Evolutionary conservation across 2,888 invertebrate species (phyloP).

Genomic region (Heliconius cydno): DNA sequence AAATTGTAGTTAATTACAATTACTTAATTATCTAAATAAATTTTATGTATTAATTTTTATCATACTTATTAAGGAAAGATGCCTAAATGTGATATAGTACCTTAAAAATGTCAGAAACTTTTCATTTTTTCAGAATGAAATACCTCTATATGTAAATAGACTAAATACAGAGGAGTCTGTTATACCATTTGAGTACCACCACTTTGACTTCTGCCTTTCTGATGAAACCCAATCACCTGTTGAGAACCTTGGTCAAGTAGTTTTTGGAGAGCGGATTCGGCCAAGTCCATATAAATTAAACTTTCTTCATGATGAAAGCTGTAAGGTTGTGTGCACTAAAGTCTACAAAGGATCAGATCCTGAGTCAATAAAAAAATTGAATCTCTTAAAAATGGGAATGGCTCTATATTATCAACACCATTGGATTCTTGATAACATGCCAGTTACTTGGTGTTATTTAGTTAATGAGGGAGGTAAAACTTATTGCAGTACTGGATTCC

Average conservation of each 20-base stretch:
- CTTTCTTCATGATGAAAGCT: slow-evolving; percentile 89
- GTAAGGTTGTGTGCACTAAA: slow-evolving; percentile 85
- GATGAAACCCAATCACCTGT: slow-evolving; percentile 93
- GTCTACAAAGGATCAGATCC: slow-evolving; percentile 87
- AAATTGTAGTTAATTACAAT: too few relatives aligned
- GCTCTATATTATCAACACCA: slow-evolving; percentile 98
- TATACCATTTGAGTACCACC: slow-evolving; percentile 98
- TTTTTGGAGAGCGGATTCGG: slow-evolving; percentile 99
- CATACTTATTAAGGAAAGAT: too few relatives aligned
- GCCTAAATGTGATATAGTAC: too few relatives aligned
- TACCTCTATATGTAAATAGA: slow-evolving; percentile 96
- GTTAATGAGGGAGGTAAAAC: slow-evolving; percentile 87
- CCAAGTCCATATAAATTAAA: slow-evolving; percentile 96
- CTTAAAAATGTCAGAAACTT: not conserved
- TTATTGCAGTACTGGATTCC: slow-evolving; percentile 97
- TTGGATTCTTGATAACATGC: slow-evolving; percentile 99
- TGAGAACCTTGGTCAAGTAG: slow-evolving; percentile 99
- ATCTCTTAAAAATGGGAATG: slow-evolving; percentile 95
- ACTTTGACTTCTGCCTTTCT: slow-evolving; percentile 96
- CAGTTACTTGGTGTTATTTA: slow-evolving; percentile 97
- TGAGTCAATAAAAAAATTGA: slow-evolving; percentile 87
- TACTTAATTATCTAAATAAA: not conserved
- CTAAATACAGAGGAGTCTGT: slow-evolving; percentile 99
- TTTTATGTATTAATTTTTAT: not conserved
- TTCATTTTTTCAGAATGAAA: slow-evolving; percentile 88